These are phyloP conservation scores for Mus caroli DNA, from an alignment of 2,797 vertebrate genomes.

Conservation along the genomic window DNA sequence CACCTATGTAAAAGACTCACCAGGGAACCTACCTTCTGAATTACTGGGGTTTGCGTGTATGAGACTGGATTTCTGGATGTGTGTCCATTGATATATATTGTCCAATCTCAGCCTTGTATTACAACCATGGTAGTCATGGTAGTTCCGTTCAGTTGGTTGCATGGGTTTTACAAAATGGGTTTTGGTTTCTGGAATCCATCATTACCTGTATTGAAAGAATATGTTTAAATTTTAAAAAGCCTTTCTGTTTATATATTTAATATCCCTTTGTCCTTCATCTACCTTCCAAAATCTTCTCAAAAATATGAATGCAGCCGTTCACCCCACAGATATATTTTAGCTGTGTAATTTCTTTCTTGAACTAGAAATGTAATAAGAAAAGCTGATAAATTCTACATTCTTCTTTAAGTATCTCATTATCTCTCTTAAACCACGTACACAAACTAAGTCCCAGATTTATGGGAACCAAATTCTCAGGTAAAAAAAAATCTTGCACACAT, in stretches of 20 bases:
- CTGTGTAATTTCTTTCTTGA: background rate
- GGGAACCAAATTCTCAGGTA: background rate
- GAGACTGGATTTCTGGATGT: background rate
- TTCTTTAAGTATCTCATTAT: background rate
- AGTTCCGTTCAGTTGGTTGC: background rate
- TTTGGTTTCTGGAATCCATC: background rate
- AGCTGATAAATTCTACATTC: background rate
- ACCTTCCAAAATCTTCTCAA: background rate
- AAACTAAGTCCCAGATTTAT: background rate
- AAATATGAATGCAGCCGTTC: background rate
- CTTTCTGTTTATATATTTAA: background rate
- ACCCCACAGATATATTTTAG: background rate
- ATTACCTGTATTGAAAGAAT: background rate
- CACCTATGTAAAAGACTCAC: background rate
- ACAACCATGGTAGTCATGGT: background rate
- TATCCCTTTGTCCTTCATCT: background rate
- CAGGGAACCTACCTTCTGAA: background rate
- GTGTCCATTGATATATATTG: accelerated
- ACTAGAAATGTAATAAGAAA: background rate
- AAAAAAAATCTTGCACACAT: background rate
- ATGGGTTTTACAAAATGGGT: background rate
- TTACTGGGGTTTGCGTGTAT: accelerated
- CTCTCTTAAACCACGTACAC: background rate
- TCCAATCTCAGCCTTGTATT: background rate
- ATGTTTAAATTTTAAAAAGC: background rate